phyloP scores from a whole-genome alignment of 1,140 invertebrate genomes.

The Nilaparvata lugens region DNA sequence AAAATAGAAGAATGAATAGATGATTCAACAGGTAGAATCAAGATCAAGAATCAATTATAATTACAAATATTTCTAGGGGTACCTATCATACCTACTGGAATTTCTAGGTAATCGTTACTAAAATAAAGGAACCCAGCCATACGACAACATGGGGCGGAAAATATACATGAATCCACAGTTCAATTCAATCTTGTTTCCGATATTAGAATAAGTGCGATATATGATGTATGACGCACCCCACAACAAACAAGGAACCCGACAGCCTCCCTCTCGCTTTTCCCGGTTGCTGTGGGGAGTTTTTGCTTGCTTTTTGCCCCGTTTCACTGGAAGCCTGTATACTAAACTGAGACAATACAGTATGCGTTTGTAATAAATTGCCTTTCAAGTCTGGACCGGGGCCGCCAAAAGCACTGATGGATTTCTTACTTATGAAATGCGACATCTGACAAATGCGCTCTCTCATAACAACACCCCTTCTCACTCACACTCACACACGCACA shows the following conservation, averaged over 20 bases:
- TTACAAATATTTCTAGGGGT: too few relatives aligned
- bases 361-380: neutral
- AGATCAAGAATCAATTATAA: too few relatives aligned
- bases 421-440: conserved; percentile 21
- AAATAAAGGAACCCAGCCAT: too few relatives aligned
- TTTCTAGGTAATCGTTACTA: too few relatives aligned
- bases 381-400: neutral
- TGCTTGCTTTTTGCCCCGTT: neutral
- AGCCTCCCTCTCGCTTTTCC: neutral
- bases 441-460: conserved; percentile 26
- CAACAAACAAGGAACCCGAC: neutral
- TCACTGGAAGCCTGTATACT: neutral
- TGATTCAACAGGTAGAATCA: too few relatives aligned
- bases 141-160: too few relatives aligned
- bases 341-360: conserved; percentile 2
- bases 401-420: conserved; percentile 22
- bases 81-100: too few relatives aligned
- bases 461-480: conserved; percentile 18
- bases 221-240: too few relatives aligned
- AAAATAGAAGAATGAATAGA: too few relatives aligned
- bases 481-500: neutral
- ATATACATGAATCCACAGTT: too few relatives aligned
- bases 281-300: neutral
- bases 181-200: too few relatives aligned
- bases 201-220: too few relatives aligned